These are phyloP conservation scores for Hafferia zeledoni DNA, from an alignment of 2,797 vertebrate species.

Conservation along the genomic window DNA sequence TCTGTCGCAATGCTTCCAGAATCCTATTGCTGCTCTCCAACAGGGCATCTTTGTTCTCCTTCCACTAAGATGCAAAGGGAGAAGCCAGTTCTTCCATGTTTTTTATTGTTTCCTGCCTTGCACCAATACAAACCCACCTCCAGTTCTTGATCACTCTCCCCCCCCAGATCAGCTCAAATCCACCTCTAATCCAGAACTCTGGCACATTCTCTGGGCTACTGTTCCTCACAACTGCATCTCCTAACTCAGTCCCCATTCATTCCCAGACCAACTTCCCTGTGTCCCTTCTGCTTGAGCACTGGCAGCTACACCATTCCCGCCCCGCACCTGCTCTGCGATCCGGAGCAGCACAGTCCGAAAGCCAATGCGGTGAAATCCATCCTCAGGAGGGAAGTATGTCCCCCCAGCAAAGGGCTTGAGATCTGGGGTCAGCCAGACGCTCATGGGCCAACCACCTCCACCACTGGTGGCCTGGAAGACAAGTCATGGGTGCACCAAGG, in stretches of 20 bases:
- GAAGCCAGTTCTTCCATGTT: background rate
- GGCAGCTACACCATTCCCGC: background rate
- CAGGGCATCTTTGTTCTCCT: slow-evolving; percentile 82
- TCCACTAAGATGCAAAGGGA: slow-evolving; percentile 81
- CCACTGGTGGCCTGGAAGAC: slow-evolving; percentile 87
- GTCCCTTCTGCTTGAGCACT: background rate
- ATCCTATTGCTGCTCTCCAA: slow-evolving; percentile 86
- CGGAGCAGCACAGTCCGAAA: slow-evolving; percentile 87
- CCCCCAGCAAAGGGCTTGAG: slow-evolving; percentile 91
- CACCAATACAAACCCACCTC: background rate
- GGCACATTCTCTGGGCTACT: background rate
- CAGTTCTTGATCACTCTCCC: rapidly evolving
- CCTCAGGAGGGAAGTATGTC: slow-evolving; percentile 92
- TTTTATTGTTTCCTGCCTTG: background rate
- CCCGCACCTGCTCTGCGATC: slow-evolving; percentile 85
- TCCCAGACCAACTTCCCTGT: background rate
- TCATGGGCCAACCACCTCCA: slow-evolving; percentile 97
- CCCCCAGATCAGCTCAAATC: background rate
- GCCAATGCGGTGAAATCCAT: slow-evolving; percentile 82
- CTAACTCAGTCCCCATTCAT: background rate
- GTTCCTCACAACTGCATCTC: background rate
- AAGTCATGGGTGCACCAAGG: rapidly evolving
- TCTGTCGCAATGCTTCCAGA: slow-evolving; percentile 81
- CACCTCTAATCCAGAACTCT: background rate
- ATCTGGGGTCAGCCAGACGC: slow-evolving; percentile 92